phyloP scores from a whole-genome alignment of 1,140 invertebrate genomes.

The Octopus bimaculoides region DNA sequence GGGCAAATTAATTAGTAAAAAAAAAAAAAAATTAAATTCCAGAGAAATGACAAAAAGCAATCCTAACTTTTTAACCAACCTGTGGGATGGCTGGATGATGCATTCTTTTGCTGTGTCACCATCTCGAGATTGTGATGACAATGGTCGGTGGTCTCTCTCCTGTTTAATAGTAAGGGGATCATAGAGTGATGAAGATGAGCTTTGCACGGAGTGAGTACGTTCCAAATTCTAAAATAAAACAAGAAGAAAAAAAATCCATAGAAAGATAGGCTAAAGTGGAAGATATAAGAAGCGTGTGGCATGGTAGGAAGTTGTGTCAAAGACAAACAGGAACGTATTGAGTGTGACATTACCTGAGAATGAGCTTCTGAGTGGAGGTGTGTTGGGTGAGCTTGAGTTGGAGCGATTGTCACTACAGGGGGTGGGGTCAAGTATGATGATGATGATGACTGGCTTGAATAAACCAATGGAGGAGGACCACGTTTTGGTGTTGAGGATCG shows the following conservation, averaged over 20 bases:
- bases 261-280: background rate
- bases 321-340: too few relatives aligned
- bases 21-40: background rate
- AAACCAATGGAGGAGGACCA: constrained; percentile 41
- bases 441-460: constrained; percentile 34
- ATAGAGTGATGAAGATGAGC: constrained; percentile 36
- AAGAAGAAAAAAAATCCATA: background rate
- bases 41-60: background rate
- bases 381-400: constrained; percentile 50
- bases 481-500: constrained; percentile 46
- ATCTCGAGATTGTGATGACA: constrained; percentile 42
- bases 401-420: constrained; percentile 58
- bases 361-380: constrained; percentile 26
- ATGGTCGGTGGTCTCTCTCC: constrained; percentile 39
- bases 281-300: background rate
- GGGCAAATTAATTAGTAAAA: background rate
- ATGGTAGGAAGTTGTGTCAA: background rate
- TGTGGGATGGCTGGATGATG: constrained; percentile 21
- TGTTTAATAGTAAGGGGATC: constrained; percentile 37
- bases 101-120: constrained; percentile 37
- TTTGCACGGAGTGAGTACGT: constrained; percentile 38
- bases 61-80: constrained; percentile 17
- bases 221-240: constrained; percentile 36
- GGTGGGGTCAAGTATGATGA: constrained; percentile 44
- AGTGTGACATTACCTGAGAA: constrained; percentile 30